A percentile compares a stretch with the other conserved stretches of the same genome.
These are phyloP conservation scores for Drosophila picticornis DNA, from an alignment of 2,888 invertebrate genomes.

Conservation along the genomic window DNA sequence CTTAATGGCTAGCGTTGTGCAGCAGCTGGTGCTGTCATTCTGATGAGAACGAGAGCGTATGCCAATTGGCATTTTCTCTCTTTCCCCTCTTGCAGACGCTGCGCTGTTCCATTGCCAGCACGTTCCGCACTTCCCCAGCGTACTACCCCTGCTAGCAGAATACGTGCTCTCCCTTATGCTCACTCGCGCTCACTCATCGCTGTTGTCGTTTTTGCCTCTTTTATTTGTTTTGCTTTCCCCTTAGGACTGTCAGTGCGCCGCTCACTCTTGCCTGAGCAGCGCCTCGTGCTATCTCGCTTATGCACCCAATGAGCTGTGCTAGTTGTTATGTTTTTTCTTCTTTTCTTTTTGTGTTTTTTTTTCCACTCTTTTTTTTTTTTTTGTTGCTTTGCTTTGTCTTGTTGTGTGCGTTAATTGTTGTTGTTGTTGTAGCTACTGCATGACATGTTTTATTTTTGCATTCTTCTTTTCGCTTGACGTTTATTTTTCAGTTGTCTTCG, in stretches of 20 bases:
- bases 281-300: slow-evolving; percentile 59
- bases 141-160: slow-evolving; percentile 60
- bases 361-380: slow-evolving; percentile 5
- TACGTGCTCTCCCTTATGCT: slow-evolving; percentile 15
- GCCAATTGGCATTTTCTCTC: slow-evolving; percentile 23
- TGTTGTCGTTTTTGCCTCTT: slow-evolving; percentile 14
- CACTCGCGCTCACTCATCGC: slow-evolving; percentile 10
- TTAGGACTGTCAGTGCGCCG: slow-evolving; percentile 20
- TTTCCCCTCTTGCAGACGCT: slow-evolving; percentile 72
- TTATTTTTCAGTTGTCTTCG: slow-evolving; percentile 39
- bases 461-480: slow-evolving; percentile 38
- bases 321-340: slow-evolving; percentile 41
- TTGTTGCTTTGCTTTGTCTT: slow-evolving; percentile 41
- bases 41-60: slow-evolving; percentile 30
- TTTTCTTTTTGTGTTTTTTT: slow-evolving; percentile 28
- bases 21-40: slow-evolving; percentile 3
- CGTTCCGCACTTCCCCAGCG: slow-evolving; percentile 64
- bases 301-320: slow-evolving; percentile 62
- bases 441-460: slow-evolving; percentile 55
- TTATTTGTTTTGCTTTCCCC: slow-evolving; percentile 37
- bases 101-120: slow-evolving; percentile 59
- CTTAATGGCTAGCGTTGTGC: slow-evolving; percentile 8
- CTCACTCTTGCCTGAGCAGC: slow-evolving; percentile 44
- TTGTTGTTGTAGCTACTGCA: slow-evolving; percentile 46
- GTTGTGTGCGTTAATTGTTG: slow-evolving; percentile 57